Evolutionary conservation across 2,797 vertebrate genomes (phyloP).

Genomic region (Urosaurus nigricauda): DNA sequence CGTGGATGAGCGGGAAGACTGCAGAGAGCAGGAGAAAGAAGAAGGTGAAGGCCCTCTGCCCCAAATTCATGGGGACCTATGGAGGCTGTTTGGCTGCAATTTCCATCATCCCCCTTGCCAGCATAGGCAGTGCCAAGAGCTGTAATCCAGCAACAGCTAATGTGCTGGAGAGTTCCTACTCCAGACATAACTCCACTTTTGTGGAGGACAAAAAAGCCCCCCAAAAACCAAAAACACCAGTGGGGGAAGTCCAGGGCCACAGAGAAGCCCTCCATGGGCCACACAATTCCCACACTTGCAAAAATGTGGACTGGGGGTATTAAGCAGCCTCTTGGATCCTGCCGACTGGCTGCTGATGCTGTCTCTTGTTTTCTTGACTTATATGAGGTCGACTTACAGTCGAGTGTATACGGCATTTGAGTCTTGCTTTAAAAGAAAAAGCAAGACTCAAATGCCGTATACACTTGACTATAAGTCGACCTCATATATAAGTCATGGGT

Average conservation of each 20-base stretch:
- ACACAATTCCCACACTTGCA: conserved; percentile 53
- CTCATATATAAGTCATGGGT: no score
- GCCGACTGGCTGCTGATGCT: background rate
- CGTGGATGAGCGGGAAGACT: conserved; percentile 82
- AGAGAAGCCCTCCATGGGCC: no score
- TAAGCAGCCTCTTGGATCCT: conserved; percentile 38
- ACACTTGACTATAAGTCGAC: no score
- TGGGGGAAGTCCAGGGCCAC: no score
- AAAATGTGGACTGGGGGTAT: conserved; percentile 12
- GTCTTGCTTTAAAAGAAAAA: no score
- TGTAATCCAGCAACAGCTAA: background rate
- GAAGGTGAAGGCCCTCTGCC: background rate
- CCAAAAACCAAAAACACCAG: no score
- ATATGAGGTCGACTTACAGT: no score
- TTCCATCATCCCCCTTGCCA: background rate
- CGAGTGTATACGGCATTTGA: no score
- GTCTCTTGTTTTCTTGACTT: background rate
- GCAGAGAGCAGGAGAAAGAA: fast-evolving
- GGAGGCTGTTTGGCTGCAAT: background rate
- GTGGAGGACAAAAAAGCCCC: no score
- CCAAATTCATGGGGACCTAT: background rate
- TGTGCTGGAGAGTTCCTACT: no score
- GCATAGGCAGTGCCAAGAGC: background rate
- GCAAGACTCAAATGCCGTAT: no score
- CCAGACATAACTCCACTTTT: no score